These are phyloP conservation scores for Desmodus rotundus DNA, from an alignment of 2,113 vertebrate genomes.

Conservation along the genomic window DNA sequence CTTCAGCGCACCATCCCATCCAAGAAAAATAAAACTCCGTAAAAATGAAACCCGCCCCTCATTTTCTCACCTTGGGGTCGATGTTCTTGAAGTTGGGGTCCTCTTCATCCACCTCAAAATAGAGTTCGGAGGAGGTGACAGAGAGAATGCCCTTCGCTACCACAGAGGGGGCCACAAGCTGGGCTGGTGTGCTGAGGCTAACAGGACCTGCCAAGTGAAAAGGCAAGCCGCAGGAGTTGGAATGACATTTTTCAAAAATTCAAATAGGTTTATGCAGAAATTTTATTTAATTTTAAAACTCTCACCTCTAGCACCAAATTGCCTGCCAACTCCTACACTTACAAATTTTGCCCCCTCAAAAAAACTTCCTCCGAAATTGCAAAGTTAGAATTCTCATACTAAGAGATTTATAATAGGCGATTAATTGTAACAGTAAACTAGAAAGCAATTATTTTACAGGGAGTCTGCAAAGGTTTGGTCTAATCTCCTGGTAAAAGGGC, in stretches of 20 bases:
- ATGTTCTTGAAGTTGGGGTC: constrained; percentile 94
- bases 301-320: neutral
- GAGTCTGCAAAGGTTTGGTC: constrained; percentile 48
- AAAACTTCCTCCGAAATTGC: constrained; percentile 35
- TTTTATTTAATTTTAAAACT: constrained; percentile 42
- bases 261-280: constrained; percentile 9
- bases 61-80: constrained; percentile 94
- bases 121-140: constrained; percentile 94
- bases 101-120: constrained; percentile 99
- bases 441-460: constrained; percentile 31
- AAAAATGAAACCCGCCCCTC: neutral
- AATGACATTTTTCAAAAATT: constrained; percentile 22
- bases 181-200: constrained; percentile 90
- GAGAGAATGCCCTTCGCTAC: constrained; percentile 94
- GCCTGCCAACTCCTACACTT: neutral
- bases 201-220: constrained; percentile 88
- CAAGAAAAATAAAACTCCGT: neutral
- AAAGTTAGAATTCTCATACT: constrained; percentile 27
- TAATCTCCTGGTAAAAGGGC: constrained; percentile 48
- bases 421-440: constrained; percentile 35
- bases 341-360: neutral
- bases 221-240: constrained; percentile 49
- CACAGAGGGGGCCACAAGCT: constrained; percentile 92
- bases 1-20: neutral
- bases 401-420: neutral